Percentiles rank a stretch among this genome's conserved stretches.
These are phyloP conservation scores for Riptortus pedestris DNA, from an alignment of 1,140 invertebrate species.

Conservation along the genomic window DNA sequence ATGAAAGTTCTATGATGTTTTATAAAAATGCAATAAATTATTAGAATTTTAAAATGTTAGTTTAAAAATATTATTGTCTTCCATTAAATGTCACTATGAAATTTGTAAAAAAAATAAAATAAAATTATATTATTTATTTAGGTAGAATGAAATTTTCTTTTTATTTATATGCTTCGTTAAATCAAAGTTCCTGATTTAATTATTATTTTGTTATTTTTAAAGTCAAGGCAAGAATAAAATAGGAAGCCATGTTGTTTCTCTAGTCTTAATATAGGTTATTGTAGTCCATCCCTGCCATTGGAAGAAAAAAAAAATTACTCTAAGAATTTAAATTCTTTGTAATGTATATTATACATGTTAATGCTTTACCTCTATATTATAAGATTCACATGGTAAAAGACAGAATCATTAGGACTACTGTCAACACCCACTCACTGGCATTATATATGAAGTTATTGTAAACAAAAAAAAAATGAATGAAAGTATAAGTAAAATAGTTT, in stretches of 20 bases:
- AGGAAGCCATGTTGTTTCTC: neutral
- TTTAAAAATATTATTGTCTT: conserved; percentile 7
- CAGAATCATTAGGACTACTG: neutral
- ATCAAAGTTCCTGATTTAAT: neutral
- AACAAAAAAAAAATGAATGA: neutral
- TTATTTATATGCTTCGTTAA: neutral
- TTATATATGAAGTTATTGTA: neutral
- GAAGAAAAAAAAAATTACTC: neutral
- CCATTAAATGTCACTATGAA: neutral
- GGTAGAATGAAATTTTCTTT: neutral
- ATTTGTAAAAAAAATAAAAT: no score
- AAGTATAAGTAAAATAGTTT: neutral
- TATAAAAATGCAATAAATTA: neutral
- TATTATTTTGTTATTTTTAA: neutral
- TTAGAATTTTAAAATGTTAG: neutral
- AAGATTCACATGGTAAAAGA: neutral
- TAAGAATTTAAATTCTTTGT: neutral
- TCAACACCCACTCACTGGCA: conserved; percentile 5
- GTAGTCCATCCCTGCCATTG: neutral
- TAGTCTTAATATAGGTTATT: neutral
- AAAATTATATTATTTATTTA: neutral
- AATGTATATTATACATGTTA: neutral
- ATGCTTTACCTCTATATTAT: no score
- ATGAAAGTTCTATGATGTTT: neutral
- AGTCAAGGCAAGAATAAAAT: neutral